Conservation (phyloP, 2,888 invertebrate species). For the Molanna angustata region DNA sequence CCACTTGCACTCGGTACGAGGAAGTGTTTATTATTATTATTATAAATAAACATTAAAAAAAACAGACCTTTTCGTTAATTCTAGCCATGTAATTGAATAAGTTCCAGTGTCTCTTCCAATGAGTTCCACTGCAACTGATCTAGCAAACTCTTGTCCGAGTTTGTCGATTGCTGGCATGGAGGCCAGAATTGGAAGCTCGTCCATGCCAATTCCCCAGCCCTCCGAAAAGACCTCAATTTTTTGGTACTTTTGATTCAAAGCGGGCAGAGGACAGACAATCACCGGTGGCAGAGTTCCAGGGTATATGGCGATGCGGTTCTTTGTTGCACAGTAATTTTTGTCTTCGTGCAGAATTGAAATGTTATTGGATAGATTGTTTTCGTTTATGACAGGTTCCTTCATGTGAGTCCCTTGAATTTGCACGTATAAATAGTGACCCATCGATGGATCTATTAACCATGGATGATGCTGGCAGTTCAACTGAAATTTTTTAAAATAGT, state of each 20-base stretch:
- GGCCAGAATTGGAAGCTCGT: constrained; percentile 56
- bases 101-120: constrained; percentile 71
- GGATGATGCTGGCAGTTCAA: constrained; percentile 77
- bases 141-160: constrained; percentile 61
- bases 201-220: constrained; percentile 65
- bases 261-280: constrained; percentile 58
- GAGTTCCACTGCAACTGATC: constrained; percentile 76
- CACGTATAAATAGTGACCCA: constrained; percentile 74
- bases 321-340: constrained; percentile 65
- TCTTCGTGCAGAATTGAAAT: constrained; percentile 57
- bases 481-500: too few species aligned
- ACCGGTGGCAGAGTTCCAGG: constrained; percentile 63
- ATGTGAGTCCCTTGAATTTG: constrained; percentile 67
- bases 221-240: constrained; percentile 81
- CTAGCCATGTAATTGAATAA: constrained; percentile 80
- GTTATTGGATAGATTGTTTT: constrained; percentile 55
- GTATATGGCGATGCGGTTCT: constrained; percentile 76
- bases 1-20: too few species aligned
- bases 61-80: constrained; percentile 61
- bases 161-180: constrained; percentile 57
- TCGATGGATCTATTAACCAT: constrained; percentile 75
- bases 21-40: too few species aligned
- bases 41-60: too few species aligned
- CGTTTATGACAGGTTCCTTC: constrained; percentile 50
- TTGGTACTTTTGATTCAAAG: constrained; percentile 55